Conservation (phyloP, 1,140 invertebrate genomes). For the Babylonia areolata region DNA sequence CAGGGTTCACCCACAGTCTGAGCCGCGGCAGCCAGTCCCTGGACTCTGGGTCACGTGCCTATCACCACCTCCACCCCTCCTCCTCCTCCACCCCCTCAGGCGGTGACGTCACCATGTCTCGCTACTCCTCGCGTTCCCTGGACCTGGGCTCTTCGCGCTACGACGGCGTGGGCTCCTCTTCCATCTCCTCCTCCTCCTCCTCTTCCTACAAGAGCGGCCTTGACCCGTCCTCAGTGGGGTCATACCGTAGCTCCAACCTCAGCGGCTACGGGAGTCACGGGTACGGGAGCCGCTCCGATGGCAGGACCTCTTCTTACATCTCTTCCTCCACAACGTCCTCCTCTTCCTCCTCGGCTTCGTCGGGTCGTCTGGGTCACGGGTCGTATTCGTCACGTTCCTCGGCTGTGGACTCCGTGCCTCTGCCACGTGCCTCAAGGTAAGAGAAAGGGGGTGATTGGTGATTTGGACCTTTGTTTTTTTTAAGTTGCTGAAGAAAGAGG, state of each 20-base stretch:
- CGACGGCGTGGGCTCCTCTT: not conserved
- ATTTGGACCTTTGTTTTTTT: too few relatives aligned
- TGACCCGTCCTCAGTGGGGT: not conserved
- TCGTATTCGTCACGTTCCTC: not conserved
- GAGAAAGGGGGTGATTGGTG: not conserved
- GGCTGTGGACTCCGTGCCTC: not conserved
- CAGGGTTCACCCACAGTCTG: not conserved
- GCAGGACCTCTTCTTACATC: not conserved
- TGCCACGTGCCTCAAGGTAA: conserved; percentile 12
- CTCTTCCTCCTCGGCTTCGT: not conserved
- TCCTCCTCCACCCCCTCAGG: not conserved
- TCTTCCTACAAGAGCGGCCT: not conserved
- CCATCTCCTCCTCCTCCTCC: not conserved
- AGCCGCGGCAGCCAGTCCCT: not conserved
- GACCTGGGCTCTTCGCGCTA: conserved; percentile 23
- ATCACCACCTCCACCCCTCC: not conserved
- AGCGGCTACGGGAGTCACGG: not conserved
- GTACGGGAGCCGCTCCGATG: not conserved
- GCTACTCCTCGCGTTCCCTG: conserved; percentile 10
- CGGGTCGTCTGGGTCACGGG: not conserved
- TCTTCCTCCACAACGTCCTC: not conserved
- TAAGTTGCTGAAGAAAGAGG: too few relatives aligned
- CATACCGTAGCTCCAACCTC: conserved; percentile 26
- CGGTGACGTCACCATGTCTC: conserved; percentile 22
- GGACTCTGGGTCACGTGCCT: not conserved